phyloP scores from a whole-genome alignment of 2,888 invertebrate genomes.

The Eilema griseolum region DNA sequence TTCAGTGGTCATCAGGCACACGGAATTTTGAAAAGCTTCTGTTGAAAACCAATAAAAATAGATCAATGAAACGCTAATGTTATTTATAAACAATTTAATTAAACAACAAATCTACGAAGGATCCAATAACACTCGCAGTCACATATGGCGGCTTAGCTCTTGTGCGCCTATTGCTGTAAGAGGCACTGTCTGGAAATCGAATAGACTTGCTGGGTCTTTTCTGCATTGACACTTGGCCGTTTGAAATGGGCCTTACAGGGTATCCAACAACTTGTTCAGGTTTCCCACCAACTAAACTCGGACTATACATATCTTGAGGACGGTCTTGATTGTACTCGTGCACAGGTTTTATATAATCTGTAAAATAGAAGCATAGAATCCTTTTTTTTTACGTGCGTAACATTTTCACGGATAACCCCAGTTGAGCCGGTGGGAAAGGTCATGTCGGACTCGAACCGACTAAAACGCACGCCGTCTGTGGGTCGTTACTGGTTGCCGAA shows the following conservation, averaged over 20 bases:
- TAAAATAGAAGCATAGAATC: conserved; percentile 36
- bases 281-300: conserved; percentile 71
- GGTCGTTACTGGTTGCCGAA: no score
- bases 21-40: no score
- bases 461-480: no score
- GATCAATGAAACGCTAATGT: background rate
- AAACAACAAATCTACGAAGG: conserved; percentile 77
- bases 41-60: no score
- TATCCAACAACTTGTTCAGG: conserved; percentile 71
- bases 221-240: conserved; percentile 23
- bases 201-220: conserved; percentile 22
- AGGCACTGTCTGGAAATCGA: conserved; percentile 33
- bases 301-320: conserved; percentile 64
- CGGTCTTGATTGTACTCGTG: conserved; percentile 62
- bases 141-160: conserved; percentile 37
- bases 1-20: no score
- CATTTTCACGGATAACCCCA: no score
- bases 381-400: no score
- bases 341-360: conserved; percentile 78
- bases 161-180: conserved; percentile 23
- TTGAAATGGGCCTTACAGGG: conserved; percentile 58
- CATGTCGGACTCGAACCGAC: no score
- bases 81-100: conserved; percentile 59
- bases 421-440: no score
- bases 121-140: conserved; percentile 66